A percentile compares a stretch with the other conserved stretches of the same genome.
phyloP scores from a whole-genome alignment of 2,113 vertebrate species.

The Austrofundulus limnaeus region DNA sequence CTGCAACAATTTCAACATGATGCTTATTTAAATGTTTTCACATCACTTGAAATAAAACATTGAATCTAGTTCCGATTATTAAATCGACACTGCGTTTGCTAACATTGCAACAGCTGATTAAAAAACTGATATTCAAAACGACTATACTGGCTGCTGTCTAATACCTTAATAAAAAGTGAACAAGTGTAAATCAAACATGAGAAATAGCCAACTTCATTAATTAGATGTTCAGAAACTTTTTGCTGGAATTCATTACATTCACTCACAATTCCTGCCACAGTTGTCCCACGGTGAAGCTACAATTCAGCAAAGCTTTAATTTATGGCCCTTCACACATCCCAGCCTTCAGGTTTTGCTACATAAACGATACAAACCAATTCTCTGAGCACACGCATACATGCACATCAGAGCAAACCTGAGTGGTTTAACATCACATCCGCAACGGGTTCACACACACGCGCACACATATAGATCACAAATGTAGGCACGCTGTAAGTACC shows the following conservation, averaged over 20 bases:
- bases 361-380: neutral
- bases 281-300: conserved; percentile 14
- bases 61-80: neutral
- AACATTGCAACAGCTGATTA: neutral
- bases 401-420: neutral
- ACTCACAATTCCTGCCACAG: conserved; percentile 22
- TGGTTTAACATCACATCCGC: conserved; percentile 1
- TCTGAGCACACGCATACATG: neutral
- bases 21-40: neutral
- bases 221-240: conserved; percentile 38
- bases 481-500: conserved; percentile 18
- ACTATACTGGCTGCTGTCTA: conserved; percentile 7
- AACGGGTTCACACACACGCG: neutral
- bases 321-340: conserved; percentile 24
- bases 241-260: conserved; percentile 18
- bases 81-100: neutral
- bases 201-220: conserved; percentile 25
- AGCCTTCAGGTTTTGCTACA: neutral
- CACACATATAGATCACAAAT: neutral
- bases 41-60: neutral
- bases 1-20: neutral
- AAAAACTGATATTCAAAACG: conserved; percentile 13
- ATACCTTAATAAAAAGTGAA: conserved; percentile 11
- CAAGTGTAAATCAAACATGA: conserved; percentile 22
- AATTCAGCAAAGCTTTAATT: conserved; percentile 24